Evolutionary conservation across 2,888 invertebrate genomes (phyloP), one percentile per base, ranked within the genome.

Genomic region (Synanthedon andrenaeformis): DNA sequence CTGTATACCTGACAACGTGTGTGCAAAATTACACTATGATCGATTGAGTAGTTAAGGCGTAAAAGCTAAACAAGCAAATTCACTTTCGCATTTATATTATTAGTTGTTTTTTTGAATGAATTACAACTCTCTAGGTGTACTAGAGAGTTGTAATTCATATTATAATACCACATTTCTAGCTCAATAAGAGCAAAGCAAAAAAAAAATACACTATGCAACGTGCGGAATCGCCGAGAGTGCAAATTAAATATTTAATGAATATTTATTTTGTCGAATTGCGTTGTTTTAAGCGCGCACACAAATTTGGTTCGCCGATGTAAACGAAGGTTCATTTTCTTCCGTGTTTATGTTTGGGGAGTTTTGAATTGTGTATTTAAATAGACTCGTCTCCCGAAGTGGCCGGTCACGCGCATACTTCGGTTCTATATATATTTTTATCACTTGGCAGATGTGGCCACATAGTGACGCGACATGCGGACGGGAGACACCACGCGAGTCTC

Each of bases 321-420:
- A 35, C 10, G 35, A 35, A 35, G 35, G 35, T 35, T 17, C 17
- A 17, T 51, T 57, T 54, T 66, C 65, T 76, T 76, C 71, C 74
- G 72, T 66, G 68, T 74, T 74, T 70, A 74, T 72, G 60, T 74
- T 63, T 57, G 58, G 62, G 60, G 60, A 64, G 53, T 64, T 70
- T 66, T 74, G 71, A 71, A 79, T 75, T 76, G 72, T 75, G 64
- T 58, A 35, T 58, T 54, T 74, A 79, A 83, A 81, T 80, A 84
- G 72, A 65, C 54, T 56, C 59, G 69, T 70, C 66, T 73, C 64
- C 74, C 69, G 66, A 77, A 83, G 77, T 77, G 71, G 71, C 69
- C 59, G 78, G 79, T 82, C 84, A 85, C 83, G 82, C 81, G 85
- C 79, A 78, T 79, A 79, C 73, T 78, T 51, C 67, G 64, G 66